Conservation (phyloP, 2,888 invertebrate species). For the Augochlorella aurata region DNA sequence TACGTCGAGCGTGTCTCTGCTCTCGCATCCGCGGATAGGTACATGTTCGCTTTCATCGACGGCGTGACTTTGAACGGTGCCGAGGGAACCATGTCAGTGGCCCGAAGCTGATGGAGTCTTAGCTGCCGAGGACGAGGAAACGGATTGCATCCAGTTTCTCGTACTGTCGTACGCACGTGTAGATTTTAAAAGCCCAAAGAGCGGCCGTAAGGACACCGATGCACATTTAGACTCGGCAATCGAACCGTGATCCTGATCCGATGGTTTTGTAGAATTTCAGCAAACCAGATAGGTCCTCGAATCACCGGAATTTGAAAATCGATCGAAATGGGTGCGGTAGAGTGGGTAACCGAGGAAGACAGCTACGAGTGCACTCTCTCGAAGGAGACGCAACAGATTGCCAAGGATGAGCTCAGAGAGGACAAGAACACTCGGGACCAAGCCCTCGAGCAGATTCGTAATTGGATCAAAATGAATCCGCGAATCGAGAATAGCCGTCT, state of each 20-base stretch:
- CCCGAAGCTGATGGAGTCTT: conserved; percentile 6
- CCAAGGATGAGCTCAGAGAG: conserved; percentile 87
- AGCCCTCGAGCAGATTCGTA: conserved; percentile 86
- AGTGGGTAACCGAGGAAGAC: conserved; percentile 86
- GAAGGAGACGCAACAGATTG: conserved; percentile 85
- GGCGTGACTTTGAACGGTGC: conserved; percentile 28
- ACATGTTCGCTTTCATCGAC: conserved; percentile 14
- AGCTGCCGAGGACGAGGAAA: not conserved
- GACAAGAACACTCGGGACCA: conserved; percentile 86
- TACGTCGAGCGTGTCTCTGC: not conserved
- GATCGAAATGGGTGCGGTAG: conserved; percentile 71
- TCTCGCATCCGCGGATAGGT: not conserved
- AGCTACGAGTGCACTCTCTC: conserved; percentile 86
- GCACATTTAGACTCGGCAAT: not conserved
- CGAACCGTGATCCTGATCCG: not conserved
- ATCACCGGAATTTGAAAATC: conserved; percentile 1
- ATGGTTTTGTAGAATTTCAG: conserved; percentile 20
- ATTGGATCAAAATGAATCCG: conserved; percentile 88
- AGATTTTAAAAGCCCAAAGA: conserved; percentile 3
- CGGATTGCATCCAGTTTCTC: conserved; percentile 10
- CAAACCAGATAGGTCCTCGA: not conserved
- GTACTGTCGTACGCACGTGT: not conserved
- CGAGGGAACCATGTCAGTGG: conserved; percentile 22
- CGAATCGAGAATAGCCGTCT: conserved; percentile 87
- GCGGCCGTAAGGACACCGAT: conserved; percentile 10